These are phyloP conservation scores for Urophycis tenuis DNA, from an alignment of 2,797 vertebrate genomes.

Conservation along the genomic window DNA sequence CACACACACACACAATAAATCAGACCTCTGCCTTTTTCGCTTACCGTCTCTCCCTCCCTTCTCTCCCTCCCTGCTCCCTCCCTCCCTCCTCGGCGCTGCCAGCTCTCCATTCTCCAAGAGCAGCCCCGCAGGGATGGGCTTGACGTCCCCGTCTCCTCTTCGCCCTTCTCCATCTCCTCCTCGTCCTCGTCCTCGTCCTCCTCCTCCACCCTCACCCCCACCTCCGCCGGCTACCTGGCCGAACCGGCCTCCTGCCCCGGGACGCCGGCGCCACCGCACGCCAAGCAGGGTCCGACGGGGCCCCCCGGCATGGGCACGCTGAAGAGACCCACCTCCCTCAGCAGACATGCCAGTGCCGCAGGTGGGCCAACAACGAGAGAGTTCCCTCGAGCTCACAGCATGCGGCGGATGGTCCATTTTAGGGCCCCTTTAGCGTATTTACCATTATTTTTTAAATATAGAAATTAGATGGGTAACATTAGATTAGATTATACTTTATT, in stretches of 20 bases:
- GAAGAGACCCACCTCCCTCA: conserved; percentile 85
- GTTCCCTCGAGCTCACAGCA: not conserved
- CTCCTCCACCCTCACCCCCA: conserved; percentile 38
- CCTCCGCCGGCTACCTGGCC: conserved; percentile 42
- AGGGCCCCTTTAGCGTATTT: too few relatives aligned
- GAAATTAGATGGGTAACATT: too few relatives aligned
- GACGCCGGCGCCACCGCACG: conserved; percentile 54
- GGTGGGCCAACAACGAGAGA: conserved; percentile 37
- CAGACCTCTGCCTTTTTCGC: not conserved
- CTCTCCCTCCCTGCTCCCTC: not conserved
- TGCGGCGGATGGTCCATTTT: not conserved
- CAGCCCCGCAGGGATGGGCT: conserved; percentile 76
- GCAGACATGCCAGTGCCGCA: conserved; percentile 86
- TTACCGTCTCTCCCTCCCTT: not conserved
- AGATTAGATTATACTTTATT: too few relatives aligned
- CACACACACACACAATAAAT: not conserved
- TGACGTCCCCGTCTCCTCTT: conserved; percentile 54
- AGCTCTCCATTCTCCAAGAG: conserved; percentile 79
- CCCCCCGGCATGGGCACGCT: conserved; percentile 74
- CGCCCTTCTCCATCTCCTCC: conserved; percentile 29
- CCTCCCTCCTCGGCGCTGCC: conserved; percentile 23
- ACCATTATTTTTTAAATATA: not conserved
- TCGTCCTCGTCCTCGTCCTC: conserved; percentile 35
- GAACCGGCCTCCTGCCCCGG: conserved; percentile 48
- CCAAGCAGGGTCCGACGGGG: conserved; percentile 58